Percentiles rank a stretch among this genome's conserved stretches.
These are phyloP conservation scores for Erinaceus europaeus DNA, from an alignment of 2,113 vertebrate genomes.

Conservation along the genomic window DNA sequence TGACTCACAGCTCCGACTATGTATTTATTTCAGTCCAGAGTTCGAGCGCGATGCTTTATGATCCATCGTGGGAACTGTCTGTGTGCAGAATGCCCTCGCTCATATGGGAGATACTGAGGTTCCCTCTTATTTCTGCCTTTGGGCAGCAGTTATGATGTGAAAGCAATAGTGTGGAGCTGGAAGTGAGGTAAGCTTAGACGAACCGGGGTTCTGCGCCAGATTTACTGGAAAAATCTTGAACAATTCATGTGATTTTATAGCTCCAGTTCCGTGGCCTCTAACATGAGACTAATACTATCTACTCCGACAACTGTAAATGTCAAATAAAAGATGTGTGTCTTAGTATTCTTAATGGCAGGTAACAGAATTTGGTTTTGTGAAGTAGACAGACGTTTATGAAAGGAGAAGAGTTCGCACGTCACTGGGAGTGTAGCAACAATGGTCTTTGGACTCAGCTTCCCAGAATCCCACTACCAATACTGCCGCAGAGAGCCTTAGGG, in stretches of 20 bases:
- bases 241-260: not conserved
- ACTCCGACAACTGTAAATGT: not conserved
- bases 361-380: not conserved
- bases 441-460: not conserved
- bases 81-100: not conserved
- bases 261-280: conserved; percentile 3
- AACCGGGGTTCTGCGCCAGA: not conserved
- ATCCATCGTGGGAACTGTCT: conserved; percentile 17
- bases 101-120: not conserved
- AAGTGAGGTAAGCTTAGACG: not conserved
- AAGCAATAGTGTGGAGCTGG: not conserved
- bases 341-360: not conserved
- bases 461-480: not conserved
- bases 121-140: not conserved
- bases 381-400: not conserved
- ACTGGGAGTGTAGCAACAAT: not conserved
- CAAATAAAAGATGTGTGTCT: not conserved
- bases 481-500: not conserved
- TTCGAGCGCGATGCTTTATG: not conserved
- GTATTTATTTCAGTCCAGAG: not conserved
- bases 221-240: not conserved
- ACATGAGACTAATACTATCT: not conserved
- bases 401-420: not conserved
- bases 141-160: not conserved
- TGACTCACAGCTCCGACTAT: not conserved